Percentiles rank a stretch among this genome's conserved stretches.
Evolutionary conservation across 64 coral and sea anemone genomes (phyloP).

Genomic region (Porites australiensis): DNA sequence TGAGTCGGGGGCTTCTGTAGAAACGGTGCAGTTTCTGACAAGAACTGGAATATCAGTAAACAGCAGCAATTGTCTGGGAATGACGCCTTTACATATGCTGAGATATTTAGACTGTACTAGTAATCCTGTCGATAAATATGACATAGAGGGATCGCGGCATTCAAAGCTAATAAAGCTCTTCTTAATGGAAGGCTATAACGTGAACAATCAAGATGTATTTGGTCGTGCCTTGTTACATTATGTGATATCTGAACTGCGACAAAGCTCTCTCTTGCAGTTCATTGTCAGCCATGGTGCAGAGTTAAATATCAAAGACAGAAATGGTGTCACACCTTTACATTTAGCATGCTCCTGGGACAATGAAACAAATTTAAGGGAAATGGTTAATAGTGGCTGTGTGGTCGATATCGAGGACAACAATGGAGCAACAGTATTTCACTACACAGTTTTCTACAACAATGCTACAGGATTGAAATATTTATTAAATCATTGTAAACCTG

Average conservation of each 20-base stretch:
- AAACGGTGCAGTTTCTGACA: slow-evolving; percentile 29
- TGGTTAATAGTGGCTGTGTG: background rate
- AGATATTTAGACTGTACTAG: background rate
- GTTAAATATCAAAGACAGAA: slow-evolving; percentile 19
- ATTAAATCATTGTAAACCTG: background rate
- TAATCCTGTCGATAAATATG: background rate
- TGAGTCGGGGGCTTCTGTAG: background rate
- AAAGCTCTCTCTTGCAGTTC: slow-evolving; percentile 21
- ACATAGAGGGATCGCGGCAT: background rate
- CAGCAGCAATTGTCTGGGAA: slow-evolving; percentile 7
- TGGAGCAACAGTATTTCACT: slow-evolving; percentile 34
- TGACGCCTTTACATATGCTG: slow-evolving; percentile 42
- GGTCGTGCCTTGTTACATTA: slow-evolving; percentile 2
- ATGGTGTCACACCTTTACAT: slow-evolving; percentile 27
- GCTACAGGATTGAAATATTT: background rate
- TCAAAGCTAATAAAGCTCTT: slow-evolving; percentile 4
- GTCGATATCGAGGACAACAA: slow-evolving; percentile 9
- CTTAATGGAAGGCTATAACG: background rate
- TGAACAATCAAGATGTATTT: slow-evolving; percentile 36
- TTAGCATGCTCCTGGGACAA: slow-evolving; percentile 2
- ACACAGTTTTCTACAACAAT: slow-evolving; percentile 24
- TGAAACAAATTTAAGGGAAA: slow-evolving; percentile 7
- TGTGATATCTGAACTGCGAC: background rate
- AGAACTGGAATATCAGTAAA: slow-evolving; percentile 5
- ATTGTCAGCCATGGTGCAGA: background rate